Percentiles rank a stretch among this genome's conserved stretches.
phyloP scores from a whole-genome alignment of 1,140 invertebrate genomes.

The Hesperophylax magnus region DNA sequence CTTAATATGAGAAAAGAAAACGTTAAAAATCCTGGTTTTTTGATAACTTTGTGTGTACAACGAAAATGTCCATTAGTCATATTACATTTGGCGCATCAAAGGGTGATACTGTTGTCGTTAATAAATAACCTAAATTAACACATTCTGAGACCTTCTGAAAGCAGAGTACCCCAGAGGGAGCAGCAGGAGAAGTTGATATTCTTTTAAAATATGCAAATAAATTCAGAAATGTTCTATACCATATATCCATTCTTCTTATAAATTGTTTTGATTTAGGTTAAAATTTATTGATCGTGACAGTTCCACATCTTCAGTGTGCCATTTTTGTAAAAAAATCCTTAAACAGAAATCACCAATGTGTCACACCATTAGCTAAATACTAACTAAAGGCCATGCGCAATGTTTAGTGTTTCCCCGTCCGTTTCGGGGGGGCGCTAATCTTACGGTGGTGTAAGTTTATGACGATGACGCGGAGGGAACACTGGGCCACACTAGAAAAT shows the following conservation, averaged over 20 bases:
- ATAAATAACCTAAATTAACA: too few species aligned
- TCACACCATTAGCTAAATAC: slow-evolving; percentile 19
- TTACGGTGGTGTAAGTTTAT: slow-evolving; percentile 16
- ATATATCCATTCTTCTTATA: too few species aligned
- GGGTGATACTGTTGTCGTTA: too few species aligned
- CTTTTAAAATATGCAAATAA: too few species aligned
- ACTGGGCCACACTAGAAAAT: neutral
- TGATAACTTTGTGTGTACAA: slow-evolving; percentile 15
- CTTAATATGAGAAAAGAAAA: neutral
- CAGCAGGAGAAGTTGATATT: too few species aligned
- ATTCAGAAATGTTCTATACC: too few species aligned
- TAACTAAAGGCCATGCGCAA: slow-evolving; percentile 7
- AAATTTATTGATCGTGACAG: too few species aligned
- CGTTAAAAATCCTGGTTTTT: slow-evolving; percentile 8
- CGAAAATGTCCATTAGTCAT: slow-evolving; percentile 4
- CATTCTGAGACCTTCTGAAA: too few species aligned
- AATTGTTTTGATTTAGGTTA: too few species aligned
- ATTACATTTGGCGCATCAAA: neutral
- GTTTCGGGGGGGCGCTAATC: neutral
- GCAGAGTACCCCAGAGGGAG: too few species aligned
- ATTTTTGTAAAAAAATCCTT: slow-evolving; percentile 9
- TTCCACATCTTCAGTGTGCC: neutral
- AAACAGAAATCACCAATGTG: slow-evolving; percentile 19
- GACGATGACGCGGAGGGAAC: neutral
- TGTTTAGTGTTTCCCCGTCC: neutral